phyloP scores from a whole-genome alignment of 2,888 invertebrate species.

The Drosophila differens region DNA sequence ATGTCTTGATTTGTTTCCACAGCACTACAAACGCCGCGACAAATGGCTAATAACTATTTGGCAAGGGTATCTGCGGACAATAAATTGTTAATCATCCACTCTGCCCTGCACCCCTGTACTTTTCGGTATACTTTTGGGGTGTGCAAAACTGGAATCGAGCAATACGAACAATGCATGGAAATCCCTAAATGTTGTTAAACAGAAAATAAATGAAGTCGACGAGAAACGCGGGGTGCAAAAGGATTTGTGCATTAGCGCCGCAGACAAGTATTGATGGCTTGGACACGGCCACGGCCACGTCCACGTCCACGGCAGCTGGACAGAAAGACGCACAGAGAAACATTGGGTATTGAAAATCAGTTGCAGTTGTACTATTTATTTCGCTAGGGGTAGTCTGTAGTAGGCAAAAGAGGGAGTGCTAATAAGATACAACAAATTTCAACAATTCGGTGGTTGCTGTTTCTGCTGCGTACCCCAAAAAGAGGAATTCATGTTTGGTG shows the following conservation, averaged over 20 bases:
- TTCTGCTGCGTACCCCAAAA: conserved; percentile 10
- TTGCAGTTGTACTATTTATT: conserved; percentile 32
- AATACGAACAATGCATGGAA: conserved; percentile 67
- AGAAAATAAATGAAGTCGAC: conserved; percentile 79
- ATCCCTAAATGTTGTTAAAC: conserved; percentile 82
- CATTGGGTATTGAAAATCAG: conserved; percentile 52
- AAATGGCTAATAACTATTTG: conserved; percentile 33
- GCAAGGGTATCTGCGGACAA: conserved; percentile 48
- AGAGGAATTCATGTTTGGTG: conserved; percentile 43
- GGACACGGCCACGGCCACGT: conserved; percentile 47
- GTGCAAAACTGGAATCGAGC: conserved; percentile 69
- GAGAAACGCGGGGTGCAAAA: conserved; percentile 55
- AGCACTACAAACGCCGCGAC: conserved; percentile 27
- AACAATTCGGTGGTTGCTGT: conserved; percentile 58
- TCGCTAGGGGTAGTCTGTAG: conserved; percentile 41
- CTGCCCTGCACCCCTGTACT: conserved; percentile 13
- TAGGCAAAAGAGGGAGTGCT: conserved; percentile 17
- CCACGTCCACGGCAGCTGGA: conserved; percentile 42
- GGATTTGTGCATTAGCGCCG: conserved; percentile 68
- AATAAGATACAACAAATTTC: conserved; percentile 52
- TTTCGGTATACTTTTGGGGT: conserved; percentile 52
- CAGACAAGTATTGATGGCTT: conserved; percentile 74
- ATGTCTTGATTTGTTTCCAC: conserved; percentile 17
- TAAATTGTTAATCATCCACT: conserved; percentile 62
- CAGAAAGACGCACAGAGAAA: conserved; percentile 25